These are phyloP conservation scores for Aproaerema taeniolella DNA, from an alignment of 2,888 invertebrate genomes.

Conservation along the genomic window DNA sequence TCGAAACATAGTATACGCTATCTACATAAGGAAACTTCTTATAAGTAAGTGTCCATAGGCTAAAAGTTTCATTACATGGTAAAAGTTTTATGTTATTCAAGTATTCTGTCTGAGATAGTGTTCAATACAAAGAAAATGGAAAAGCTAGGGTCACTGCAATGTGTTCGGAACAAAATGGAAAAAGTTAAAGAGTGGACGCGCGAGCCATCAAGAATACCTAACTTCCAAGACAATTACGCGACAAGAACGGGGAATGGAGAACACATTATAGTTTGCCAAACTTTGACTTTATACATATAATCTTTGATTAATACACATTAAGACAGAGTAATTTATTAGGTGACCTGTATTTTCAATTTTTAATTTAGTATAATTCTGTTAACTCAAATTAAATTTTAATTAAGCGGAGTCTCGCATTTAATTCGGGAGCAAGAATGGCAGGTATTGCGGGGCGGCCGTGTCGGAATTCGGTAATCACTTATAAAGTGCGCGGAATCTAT, in stretches of 20 bases:
- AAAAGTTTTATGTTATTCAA: too few species aligned
- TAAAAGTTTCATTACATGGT: too few species aligned
- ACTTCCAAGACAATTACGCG: neutral
- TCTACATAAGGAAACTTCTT: too few species aligned
- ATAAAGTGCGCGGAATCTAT: constrained; percentile 13
- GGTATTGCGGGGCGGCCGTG: constrained; percentile 22
- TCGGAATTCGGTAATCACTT: constrained; percentile 24
- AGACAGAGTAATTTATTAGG: too few species aligned
- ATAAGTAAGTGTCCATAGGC: too few species aligned
- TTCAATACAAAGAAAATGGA: neutral
- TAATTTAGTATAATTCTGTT: constrained; percentile 8
- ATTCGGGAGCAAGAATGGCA: constrained; percentile 22
- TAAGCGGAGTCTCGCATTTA: constrained; percentile 20
- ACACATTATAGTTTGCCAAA: too few species aligned
- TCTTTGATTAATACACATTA: too few species aligned
- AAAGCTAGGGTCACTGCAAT: constrained; percentile 2
- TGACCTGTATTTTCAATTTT: constrained; percentile 9
- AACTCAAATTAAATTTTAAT: constrained; percentile 26
- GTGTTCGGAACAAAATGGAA: constrained; percentile 12
- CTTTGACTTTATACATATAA: too few species aligned
- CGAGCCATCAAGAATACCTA: neutral
- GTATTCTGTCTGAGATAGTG: constrained; percentile 3
- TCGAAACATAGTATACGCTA: too few species aligned
- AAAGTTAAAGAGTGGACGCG: constrained; percentile 12
- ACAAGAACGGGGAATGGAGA: too few species aligned